A percentile compares a stretch with the other conserved stretches of the same genome.
These are phyloP conservation scores for Epirrhoe alternata DNA, from an alignment of 2,888 invertebrate genomes.

Conservation along the genomic window DNA sequence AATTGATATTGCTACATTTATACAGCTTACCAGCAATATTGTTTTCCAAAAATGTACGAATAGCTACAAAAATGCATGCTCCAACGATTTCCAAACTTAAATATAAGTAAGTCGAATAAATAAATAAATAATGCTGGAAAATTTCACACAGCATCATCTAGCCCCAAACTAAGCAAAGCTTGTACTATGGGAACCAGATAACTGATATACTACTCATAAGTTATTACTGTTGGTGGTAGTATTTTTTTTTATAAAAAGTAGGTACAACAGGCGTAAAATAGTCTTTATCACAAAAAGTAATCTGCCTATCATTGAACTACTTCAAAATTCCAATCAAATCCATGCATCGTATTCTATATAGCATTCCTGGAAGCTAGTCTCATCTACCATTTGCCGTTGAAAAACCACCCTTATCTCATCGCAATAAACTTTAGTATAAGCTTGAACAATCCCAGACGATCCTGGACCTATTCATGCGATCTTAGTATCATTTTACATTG, in stretches of 20 bases:
- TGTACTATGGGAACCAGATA: no score
- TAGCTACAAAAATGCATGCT: background rate
- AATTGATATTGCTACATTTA: slow-evolving; percentile 7
- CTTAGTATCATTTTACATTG: slow-evolving; percentile 47
- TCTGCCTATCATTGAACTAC: slow-evolving; percentile 10
- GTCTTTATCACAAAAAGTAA: background rate
- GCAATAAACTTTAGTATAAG: slow-evolving; percentile 31
- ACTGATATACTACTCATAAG: no score
- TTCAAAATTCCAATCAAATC: slow-evolving; percentile 27
- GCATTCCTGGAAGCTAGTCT: slow-evolving; percentile 40
- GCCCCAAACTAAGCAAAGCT: no score
- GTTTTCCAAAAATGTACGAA: background rate
- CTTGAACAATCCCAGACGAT: slow-evolving; percentile 23
- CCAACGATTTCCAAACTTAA: background rate
- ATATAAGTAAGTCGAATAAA: no score
- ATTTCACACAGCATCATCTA: no score
- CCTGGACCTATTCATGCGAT: slow-evolving; percentile 40
- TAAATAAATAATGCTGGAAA: no score
- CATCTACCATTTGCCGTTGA: slow-evolving; percentile 18
- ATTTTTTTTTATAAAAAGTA: background rate
- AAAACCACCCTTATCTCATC: slow-evolving; percentile 34
- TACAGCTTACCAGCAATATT: background rate
- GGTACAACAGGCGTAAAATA: background rate
- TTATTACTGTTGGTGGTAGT: background rate
- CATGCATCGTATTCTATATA: slow-evolving; percentile 35